Evolutionary conservation across 1,140 invertebrate genomes (phyloP).

Genomic region (Temnothorax longispinosus): DNA sequence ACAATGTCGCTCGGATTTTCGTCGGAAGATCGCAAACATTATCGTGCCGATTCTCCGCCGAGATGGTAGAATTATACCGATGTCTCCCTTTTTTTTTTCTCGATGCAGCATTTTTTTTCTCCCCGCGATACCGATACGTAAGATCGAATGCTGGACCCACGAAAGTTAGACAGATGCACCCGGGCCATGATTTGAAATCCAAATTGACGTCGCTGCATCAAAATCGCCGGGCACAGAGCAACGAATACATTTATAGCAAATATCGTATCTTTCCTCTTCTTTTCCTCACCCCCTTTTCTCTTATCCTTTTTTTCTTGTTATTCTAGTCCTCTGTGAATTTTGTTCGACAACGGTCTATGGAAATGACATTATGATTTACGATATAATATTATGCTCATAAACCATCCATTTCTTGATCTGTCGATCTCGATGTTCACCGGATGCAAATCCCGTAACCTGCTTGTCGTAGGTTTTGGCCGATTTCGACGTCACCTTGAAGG

Average conservation of each 20-base stretch:
- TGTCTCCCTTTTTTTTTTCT: conserved; percentile 30
- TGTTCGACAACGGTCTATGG: not conserved
- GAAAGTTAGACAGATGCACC: conserved; percentile 77
- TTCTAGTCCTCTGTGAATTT: not conserved
- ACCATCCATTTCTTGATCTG: not conserved
- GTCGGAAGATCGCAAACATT: conserved; percentile 13
- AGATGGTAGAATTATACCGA: conserved; percentile 58
- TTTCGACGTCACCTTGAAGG: conserved; percentile 42
- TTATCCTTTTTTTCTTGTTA: not conserved
- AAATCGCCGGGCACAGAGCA: conserved; percentile 63
- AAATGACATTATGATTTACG: conserved; percentile 18
- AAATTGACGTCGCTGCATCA: conserved; percentile 74
- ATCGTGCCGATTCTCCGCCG: not conserved
- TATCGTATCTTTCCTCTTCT: not conserved
- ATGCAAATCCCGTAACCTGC: conserved; percentile 35
- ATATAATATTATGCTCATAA: conserved; percentile 1
- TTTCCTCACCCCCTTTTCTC: no score
- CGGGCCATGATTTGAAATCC: conserved; percentile 73
- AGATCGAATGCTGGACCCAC: conserved; percentile 56
- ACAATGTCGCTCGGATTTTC: conserved; percentile 16
- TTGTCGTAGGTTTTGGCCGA: conserved; percentile 59
- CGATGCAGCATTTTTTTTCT: conserved; percentile 63
- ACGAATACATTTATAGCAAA: conserved; percentile 69
- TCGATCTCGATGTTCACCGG: not conserved
- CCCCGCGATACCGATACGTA: not conserved